Base-by-base conservation (phyloP, 2,113 vertebrate genomes). In the Xenus cinereus region DNA sequence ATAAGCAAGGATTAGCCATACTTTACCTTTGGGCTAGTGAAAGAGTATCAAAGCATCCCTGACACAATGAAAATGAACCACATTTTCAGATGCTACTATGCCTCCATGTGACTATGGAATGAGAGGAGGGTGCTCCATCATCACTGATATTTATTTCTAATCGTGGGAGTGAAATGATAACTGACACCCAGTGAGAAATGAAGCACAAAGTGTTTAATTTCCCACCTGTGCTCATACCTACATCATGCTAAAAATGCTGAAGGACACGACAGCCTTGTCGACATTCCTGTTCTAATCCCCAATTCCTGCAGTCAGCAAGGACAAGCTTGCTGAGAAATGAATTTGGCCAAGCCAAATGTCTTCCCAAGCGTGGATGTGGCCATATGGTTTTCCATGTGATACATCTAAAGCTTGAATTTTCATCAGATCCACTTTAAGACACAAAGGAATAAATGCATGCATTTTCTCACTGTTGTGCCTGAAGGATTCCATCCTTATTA, bases 321-420 rank as follows among this genome's bases (percentile, higher is more conserved):
- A 84, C 45, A 63, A 89, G 60, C 95, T 90, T 90, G 75, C 92
- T 84, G 89, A 87, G 86, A 93, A 95, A 86, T 69, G 0, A 69
- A 50, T 83, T 76, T 39, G 66, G 72, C 54, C 73, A 80, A 77
- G 68, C 71, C 54, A 74, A 80, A 80, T 39, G 32, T 57, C 86
- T 93, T 89, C 62, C 80, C 94, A 92, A 95, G 83, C 41, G 73
- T 13, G 57, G 64, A 78, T 17, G 20, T 21, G 53, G 59, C 91
- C 93, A 89, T 95, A 92, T 93, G 91, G 63, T 71, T 86, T 95
- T 77, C 68, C 59, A 63, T 21, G 45, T 20, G 54, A 92, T 24
- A 15, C 24, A 87, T 41, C 32, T 26, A 62, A 14, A 71, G 77
- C 56, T 91, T 56, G 23, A 28, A 23, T 67, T 79, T 77, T 59